These are phyloP conservation scores for Trissolcus japonicus DNA, from an alignment of 2,888 invertebrate species.

Conservation along the genomic window DNA sequence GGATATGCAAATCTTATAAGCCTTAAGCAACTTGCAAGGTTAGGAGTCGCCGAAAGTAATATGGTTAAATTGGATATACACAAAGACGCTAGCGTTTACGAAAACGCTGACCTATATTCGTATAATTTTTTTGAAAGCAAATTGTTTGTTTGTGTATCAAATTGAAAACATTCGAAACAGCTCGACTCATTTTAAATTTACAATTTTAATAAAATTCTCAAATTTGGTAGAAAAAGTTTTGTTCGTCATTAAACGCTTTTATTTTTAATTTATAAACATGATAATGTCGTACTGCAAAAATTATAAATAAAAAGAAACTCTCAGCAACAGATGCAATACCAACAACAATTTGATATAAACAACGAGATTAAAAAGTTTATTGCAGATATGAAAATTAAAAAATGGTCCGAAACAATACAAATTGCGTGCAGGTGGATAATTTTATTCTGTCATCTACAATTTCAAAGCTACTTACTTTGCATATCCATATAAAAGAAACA, in stretches of 20 bases:
- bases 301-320: no score
- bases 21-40: slow-evolving; percentile 49
- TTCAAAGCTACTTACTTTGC: slow-evolving; percentile 18
- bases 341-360: not conserved
- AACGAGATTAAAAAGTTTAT: not conserved
- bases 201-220: not conserved
- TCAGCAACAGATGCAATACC: no score
- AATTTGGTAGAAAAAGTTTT: not conserved
- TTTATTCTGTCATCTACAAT: slow-evolving; percentile 5
- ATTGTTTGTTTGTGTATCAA: slow-evolving; percentile 6
- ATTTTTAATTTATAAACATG: no score
- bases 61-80: slow-evolving; percentile 34
- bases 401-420: not conserved
- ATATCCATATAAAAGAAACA: slow-evolving; percentile 16
- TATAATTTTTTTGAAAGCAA: slow-evolving; percentile 13
- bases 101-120: slow-evolving; percentile 17
- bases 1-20: slow-evolving; percentile 54
- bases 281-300: no score
- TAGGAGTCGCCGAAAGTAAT: slow-evolving; percentile 37
- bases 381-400: not conserved
- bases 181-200: not conserved
- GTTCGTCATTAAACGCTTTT: no score
- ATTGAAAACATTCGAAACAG: not conserved
- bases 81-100: slow-evolving; percentile 25
- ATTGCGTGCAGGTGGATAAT: slow-evolving; percentile 10